phyloP scores from a whole-genome alignment of 2,888 invertebrate genomes.

The Chirona hameri region DNA sequence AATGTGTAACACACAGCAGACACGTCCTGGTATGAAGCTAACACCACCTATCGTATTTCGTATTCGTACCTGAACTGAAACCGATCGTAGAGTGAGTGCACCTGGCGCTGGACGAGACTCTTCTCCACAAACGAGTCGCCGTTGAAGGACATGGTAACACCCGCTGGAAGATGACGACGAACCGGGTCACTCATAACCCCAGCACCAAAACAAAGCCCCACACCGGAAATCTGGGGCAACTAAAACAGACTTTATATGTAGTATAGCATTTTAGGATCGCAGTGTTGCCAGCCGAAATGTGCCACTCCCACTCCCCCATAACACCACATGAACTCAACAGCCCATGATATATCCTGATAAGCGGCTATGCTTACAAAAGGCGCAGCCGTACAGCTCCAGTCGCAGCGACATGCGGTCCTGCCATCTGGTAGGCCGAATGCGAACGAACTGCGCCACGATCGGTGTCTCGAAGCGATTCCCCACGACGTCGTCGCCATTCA shows the following conservation, averaged over 20 bases:
- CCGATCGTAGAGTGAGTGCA: conserved; percentile 74
- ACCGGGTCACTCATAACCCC: not conserved
- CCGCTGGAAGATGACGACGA: not conserved
- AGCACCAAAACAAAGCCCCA: too few species aligned
- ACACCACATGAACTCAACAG: too few species aligned
- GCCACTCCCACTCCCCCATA: too few species aligned
- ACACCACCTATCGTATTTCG: too few species aligned
- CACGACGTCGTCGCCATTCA: conserved; percentile 77
- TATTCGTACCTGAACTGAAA: conserved; percentile 6
- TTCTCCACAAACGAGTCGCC: conserved; percentile 74
- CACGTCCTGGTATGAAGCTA: too few species aligned
- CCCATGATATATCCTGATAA: too few species aligned
- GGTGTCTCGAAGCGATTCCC: conserved; percentile 90
- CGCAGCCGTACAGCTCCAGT: conserved; percentile 89
- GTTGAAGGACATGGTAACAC: conserved; percentile 65
- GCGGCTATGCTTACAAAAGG: conserved; percentile 67
- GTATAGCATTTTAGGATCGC: too few species aligned
- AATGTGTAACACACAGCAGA: too few species aligned
- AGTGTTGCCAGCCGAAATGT: too few species aligned
- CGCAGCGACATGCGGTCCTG: conserved; percentile 90
- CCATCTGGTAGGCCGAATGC: conserved; percentile 96
- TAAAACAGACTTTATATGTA: too few species aligned
- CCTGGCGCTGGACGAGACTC: conserved; percentile 73
- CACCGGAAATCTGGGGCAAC: too few species aligned
- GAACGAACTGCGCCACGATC: conserved; percentile 88